Percentiles rank a stretch among this genome's conserved stretches.
These are phyloP conservation scores for Leptinotarsa defecta DNA, from an alignment of 1,140 invertebrate genomes.

Conservation along the genomic window DNA sequence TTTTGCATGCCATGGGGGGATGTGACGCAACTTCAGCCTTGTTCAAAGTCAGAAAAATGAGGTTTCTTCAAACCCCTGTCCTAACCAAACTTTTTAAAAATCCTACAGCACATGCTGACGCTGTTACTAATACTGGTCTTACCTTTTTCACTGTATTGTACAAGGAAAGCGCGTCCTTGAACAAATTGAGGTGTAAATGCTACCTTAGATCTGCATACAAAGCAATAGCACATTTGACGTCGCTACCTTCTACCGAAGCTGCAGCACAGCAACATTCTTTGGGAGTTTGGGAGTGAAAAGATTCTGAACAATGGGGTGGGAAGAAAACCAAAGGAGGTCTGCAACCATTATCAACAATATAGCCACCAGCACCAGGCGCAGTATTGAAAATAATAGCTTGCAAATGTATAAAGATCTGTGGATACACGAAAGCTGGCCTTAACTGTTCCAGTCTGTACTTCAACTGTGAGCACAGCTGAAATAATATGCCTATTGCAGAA, in stretches of 20 bases:
- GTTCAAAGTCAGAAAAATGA: not conserved
- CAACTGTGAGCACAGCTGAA: not conserved
- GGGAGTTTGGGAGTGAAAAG: too few relatives aligned
- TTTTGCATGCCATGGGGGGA: too few relatives aligned
- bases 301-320: too few relatives aligned
- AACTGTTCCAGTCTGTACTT: not conserved
- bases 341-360: not conserved
- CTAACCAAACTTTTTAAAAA: not conserved
- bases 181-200: too few relatives aligned
- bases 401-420: not conserved
- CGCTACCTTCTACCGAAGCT: too few relatives aligned
- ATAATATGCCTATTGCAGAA: not conserved
- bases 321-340: too few relatives aligned
- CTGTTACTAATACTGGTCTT: not conserved
- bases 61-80: not conserved
- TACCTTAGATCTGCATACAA: not conserved
- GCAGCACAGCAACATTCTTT: not conserved
- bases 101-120: not conserved
- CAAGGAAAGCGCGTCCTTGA: not conserved
- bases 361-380: not conserved
- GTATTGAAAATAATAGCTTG: not conserved
- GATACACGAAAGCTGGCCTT: not conserved
- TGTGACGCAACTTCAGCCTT: not conserved
- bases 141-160: not conserved
- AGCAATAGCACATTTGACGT: not conserved